These are phyloP conservation scores for Brachionus calyciflorus DNA, from an alignment of 1,140 invertebrate species.

Conservation along the genomic window DNA sequence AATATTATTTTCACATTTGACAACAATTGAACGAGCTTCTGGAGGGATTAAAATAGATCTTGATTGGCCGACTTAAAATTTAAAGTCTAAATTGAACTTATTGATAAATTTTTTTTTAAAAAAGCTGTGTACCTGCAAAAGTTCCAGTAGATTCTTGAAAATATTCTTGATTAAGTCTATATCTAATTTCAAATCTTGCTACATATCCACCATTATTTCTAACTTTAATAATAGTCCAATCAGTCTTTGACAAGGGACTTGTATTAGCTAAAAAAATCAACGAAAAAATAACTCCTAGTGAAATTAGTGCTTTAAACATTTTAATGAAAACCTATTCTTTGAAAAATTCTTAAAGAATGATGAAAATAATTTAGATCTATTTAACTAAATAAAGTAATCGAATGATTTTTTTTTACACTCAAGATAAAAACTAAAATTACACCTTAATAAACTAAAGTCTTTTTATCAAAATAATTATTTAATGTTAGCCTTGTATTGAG, in stretches of 20 bases:
- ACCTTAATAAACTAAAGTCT: too few relatives aligned
- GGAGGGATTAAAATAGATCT: conserved; percentile 28
- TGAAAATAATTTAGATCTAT: too few relatives aligned
- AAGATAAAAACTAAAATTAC: too few relatives aligned
- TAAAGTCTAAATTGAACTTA: background rate
- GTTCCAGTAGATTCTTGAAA: background rate
- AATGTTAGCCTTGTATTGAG: too few relatives aligned
- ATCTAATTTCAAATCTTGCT: conserved; percentile 33
- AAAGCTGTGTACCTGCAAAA: background rate
- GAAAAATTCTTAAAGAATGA: too few relatives aligned
- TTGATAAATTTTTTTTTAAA: background rate
- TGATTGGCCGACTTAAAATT: conserved; percentile 23
- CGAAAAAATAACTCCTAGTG: background rate
- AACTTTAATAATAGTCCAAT: conserved; percentile 44
- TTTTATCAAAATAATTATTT: too few relatives aligned
- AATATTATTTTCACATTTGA: conserved; percentile 43
- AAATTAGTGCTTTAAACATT: too few relatives aligned
- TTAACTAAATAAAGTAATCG: too few relatives aligned
- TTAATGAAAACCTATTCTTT: too few relatives aligned
- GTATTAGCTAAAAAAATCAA: background rate
- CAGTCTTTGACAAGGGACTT: background rate
- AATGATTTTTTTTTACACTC: too few relatives aligned
- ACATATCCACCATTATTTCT: conserved; percentile 36
- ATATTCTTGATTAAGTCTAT: background rate
- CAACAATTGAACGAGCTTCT: conserved; percentile 21